Evolutionary conservation across 92 coral and sea anemone species (phyloP).

Genomic region (Epizoanthus scotinus): DNA sequence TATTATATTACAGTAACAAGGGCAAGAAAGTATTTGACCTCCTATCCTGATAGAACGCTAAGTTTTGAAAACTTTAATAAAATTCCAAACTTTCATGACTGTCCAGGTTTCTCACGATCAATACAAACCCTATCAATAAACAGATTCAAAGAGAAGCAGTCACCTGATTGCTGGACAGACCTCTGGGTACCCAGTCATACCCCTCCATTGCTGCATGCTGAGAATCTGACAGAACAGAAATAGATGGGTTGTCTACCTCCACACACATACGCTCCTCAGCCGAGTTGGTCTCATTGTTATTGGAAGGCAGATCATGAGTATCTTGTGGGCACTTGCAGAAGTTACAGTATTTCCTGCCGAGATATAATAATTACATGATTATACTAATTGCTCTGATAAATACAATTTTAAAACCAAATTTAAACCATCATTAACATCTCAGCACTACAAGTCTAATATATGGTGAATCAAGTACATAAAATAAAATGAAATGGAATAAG

Average conservation of each 20-base stretch:
- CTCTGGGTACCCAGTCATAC: slow-evolving; percentile 93
- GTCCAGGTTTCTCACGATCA: no score
- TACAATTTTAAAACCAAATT: no score
- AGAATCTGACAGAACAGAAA: slow-evolving; percentile 61
- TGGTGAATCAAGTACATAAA: no score
- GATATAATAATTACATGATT: background rate
- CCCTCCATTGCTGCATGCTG: slow-evolving; percentile 78
- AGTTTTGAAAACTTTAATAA: no score
- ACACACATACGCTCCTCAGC: slow-evolving; percentile 93
- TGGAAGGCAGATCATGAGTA: slow-evolving; percentile 68
- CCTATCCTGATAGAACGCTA: no score
- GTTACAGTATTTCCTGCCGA: slow-evolving; percentile 77
- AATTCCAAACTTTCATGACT: no score
- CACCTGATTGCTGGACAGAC: slow-evolving; percentile 82
- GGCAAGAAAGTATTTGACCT: no score
- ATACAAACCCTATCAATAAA: background rate
- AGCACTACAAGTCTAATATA: no score
- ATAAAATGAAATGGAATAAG: no score
- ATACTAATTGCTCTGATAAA: background rate
- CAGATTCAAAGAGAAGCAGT: background rate
- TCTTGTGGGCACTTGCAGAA: slow-evolving; percentile 90
- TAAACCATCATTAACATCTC: no score
- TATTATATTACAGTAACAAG: no score
- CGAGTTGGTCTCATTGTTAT: slow-evolving; percentile 75
- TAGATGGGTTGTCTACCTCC: slow-evolving; percentile 76